These are phyloP conservation scores for Oceanodroma tethys DNA, from an alignment of 2,113 vertebrate species.

Conservation along the genomic window DNA sequence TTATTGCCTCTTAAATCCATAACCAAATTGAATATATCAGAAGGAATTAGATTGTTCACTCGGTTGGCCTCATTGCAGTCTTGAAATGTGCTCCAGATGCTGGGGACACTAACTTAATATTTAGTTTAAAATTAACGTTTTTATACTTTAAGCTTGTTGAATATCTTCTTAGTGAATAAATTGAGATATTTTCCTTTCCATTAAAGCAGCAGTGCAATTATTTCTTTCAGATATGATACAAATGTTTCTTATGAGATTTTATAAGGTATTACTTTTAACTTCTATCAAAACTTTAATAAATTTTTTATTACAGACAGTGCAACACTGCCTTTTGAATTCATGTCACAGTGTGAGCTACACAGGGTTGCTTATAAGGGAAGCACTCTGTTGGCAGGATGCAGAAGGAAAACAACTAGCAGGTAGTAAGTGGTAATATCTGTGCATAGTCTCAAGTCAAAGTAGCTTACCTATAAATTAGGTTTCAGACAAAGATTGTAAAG, in stretches of 20 bases:
- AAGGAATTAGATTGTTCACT: neutral
- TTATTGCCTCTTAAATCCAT: neutral
- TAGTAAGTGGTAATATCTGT: neutral
- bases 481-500: neutral
- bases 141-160: neutral
- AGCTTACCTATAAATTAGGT: neutral
- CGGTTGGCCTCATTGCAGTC: neutral
- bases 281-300: neutral
- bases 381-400: neutral
- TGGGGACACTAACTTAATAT: neutral
- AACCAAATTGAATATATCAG: neutral
- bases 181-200: neutral
- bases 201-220: neutral
- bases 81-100: neutral
- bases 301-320: neutral
- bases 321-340: neutral
- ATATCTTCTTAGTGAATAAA: neutral
- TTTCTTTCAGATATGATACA: neutral
- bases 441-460: neutral
- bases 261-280: neutral
- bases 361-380: neutral
- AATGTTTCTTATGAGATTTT: neutral
- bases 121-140: conserved; percentile 8
- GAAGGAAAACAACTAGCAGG: neutral
- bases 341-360: neutral